Conservation (phyloP, 2,113 vertebrate genomes). For the Perccottus glenii region DNA sequence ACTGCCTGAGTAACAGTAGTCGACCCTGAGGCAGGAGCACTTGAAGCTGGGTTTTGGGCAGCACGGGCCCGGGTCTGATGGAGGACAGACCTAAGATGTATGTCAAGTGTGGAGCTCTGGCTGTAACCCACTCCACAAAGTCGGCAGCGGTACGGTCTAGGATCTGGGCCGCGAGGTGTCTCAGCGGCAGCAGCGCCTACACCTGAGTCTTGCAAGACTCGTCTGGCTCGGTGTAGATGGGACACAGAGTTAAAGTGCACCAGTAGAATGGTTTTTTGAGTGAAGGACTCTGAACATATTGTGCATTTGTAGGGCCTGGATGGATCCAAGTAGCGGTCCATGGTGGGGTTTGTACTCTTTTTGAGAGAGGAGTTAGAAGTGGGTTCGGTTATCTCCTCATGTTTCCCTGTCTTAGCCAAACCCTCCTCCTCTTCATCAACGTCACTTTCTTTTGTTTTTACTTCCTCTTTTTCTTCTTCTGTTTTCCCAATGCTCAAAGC, state of each 20-base stretch:
- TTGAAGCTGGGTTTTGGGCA: slow-evolving; percentile 74
- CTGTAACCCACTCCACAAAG: slow-evolving; percentile 97
- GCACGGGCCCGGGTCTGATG: slow-evolving; percentile 97
- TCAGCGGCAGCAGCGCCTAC: slow-evolving; percentile 82
- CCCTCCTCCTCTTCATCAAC: slow-evolving; percentile 84
- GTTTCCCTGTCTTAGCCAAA: slow-evolving; percentile 85
- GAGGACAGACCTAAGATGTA: slow-evolving; percentile 97
- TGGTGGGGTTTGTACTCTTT: slow-evolving; percentile 92
- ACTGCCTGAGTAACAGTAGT: slow-evolving; percentile 38
- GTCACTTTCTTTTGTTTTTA: slow-evolving; percentile 85
- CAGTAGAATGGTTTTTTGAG: slow-evolving; percentile 96
- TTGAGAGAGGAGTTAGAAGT: slow-evolving; percentile 84
- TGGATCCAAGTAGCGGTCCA: slow-evolving; percentile 97
- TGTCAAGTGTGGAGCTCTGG: slow-evolving; percentile 98
- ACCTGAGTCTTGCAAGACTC: slow-evolving; percentile 91
- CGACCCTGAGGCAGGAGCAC: slow-evolving; percentile 57
- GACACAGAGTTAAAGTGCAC: slow-evolving; percentile 99
- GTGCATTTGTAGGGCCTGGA: slow-evolving; percentile 98
- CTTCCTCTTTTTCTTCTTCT: slow-evolving; percentile 76
- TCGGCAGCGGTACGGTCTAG: slow-evolving; percentile 95
- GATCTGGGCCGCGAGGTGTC: slow-evolving; percentile 89
- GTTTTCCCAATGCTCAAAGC: slow-evolving; percentile 57
- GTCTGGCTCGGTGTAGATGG: slow-evolving; percentile 94
- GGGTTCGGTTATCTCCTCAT: slow-evolving; percentile 88
- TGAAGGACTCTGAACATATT: slow-evolving; percentile 98